These are phyloP conservation scores for Brachyopa scutellaris DNA, from an alignment of 2,888 invertebrate species.

Conservation along the genomic window DNA sequence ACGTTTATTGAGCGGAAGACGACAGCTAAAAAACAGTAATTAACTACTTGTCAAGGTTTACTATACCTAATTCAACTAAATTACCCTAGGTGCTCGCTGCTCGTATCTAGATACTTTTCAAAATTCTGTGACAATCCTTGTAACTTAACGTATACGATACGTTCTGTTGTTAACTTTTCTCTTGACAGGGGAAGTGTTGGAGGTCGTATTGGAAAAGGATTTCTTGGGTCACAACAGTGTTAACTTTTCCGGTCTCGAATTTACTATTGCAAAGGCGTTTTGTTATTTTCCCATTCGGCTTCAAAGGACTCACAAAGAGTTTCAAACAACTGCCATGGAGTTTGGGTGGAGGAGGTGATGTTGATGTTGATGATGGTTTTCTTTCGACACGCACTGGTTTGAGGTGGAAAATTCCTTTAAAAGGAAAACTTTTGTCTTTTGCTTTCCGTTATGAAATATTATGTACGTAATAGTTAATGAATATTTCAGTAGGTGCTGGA, in stretches of 20 bases:
- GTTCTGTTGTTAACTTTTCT: no score
- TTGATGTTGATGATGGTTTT: no score
- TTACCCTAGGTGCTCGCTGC: neutral
- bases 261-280: slow-evolving; percentile 40
- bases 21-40: slow-evolving; percentile 35
- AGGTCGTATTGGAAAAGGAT: slow-evolving; percentile 16
- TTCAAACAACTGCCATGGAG: no score
- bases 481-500: slow-evolving; percentile 42
- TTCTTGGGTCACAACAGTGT: slow-evolving; percentile 31
- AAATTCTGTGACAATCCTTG: slow-evolving; percentile 20
- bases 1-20: neutral
- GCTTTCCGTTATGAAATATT: slow-evolving; percentile 12
- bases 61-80: slow-evolving; percentile 26
- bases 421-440: slow-evolving; percentile 12
- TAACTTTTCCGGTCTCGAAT: slow-evolving; percentile 28
- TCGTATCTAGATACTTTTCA: no score
- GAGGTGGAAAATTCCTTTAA: slow-evolving; percentile 41
- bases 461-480: slow-evolving; percentile 50
- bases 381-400: slow-evolving; percentile 51
- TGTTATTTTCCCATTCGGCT: slow-evolving; percentile 29
- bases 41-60: slow-evolving; percentile 52
- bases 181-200: neutral
- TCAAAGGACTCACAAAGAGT: neutral
- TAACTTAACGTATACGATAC: no score
- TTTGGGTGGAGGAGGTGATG: neutral